Percentiles rank a stretch among this genome's conserved stretches.
Evolutionary conservation across 2,888 invertebrate species (phyloP).

Genomic region (Drosophila ochracea): DNA sequence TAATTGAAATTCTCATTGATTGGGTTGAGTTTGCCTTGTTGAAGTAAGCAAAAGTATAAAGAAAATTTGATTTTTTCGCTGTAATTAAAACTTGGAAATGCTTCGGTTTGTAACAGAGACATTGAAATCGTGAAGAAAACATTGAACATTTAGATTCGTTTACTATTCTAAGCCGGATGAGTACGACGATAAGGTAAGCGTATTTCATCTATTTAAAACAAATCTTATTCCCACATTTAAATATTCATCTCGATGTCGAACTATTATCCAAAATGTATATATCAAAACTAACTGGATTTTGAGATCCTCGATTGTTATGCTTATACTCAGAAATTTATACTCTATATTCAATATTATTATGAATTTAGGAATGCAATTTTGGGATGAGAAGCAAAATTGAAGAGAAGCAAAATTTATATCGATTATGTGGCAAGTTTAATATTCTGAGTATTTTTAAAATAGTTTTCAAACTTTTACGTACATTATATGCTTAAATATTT

Average conservation of each 20-base stretch:
- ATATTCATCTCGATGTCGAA: neutral
- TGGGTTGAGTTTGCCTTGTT: slow-evolving; percentile 20
- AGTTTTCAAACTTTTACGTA: neutral
- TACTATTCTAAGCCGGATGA: neutral
- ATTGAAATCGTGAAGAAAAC: neutral
- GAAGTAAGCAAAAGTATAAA: slow-evolving; percentile 29
- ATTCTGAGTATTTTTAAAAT: neutral
- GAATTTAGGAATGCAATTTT: neutral
- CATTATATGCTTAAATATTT: neutral
- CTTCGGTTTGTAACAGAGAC: slow-evolving; percentile 5
- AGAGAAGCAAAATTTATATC: neutral
- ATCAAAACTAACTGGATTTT: neutral
- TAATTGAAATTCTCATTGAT: slow-evolving; percentile 74
- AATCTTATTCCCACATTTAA: neutral
- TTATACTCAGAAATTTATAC: neutral
- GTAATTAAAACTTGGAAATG: slow-evolving; percentile 47
- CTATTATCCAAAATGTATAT: neutral
- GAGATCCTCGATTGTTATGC: neutral
- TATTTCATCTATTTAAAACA: neutral
- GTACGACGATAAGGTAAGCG: neutral
- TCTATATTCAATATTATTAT: neutral
- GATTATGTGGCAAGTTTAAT: neutral
- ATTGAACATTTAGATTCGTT: neutral
- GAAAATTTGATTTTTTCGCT: slow-evolving; percentile 39
- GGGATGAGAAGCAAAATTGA: too few species aligned